Evolutionary conservation across 2,888 invertebrate genomes (phyloP), one percentile per base, ranked within the genome.

Genomic region (Ernsta delagoae): DNA sequence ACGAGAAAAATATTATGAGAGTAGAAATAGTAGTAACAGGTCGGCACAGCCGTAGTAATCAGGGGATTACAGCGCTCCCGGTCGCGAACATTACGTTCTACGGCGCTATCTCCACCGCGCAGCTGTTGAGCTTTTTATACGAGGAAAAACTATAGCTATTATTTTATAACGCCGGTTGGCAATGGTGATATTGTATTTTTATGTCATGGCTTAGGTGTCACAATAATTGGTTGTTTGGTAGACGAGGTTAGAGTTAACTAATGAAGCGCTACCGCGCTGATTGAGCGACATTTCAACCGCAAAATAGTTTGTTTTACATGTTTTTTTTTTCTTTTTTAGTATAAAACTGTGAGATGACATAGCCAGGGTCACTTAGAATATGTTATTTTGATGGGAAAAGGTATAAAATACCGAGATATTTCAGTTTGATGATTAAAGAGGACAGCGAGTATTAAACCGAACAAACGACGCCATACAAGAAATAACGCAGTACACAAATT

Each of bases 51-150:
- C 65, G 59, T 65, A 45, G 65, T 65, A 65, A 65, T 65, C 59
- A 59, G 4, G 36, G 36, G 36, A 36, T 36, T 36, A 36, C 36
- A 36, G 36, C 8, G 53, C 60, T 65, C 66, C 41, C 66, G 41
- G 41, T 43, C 59, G 43, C 43, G 53, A 67, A 53, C 59, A 53
- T 66, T 66, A 59, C 59, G 50, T 59, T 59, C 4, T 53, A 53
- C 54, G 60, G 34, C 45, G 66, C 50, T 67, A 67, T 67, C 66
- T 67, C 34, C 34, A 34, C 60, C 8, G 54, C 60, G 66, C 66
- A 67, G 66, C 53, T 54, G 60, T 60, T 54, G 66, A n/a, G 60
- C 36, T 39, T 12, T 36, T 53, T 53, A 9, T 31, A 7, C 5
- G 11, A 54, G 9, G 11, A 24, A 54, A 50, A 50, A 50, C 50